Conservation (phyloP, 2,888 invertebrate genomes). For the Punctoribates punctum region DNA sequence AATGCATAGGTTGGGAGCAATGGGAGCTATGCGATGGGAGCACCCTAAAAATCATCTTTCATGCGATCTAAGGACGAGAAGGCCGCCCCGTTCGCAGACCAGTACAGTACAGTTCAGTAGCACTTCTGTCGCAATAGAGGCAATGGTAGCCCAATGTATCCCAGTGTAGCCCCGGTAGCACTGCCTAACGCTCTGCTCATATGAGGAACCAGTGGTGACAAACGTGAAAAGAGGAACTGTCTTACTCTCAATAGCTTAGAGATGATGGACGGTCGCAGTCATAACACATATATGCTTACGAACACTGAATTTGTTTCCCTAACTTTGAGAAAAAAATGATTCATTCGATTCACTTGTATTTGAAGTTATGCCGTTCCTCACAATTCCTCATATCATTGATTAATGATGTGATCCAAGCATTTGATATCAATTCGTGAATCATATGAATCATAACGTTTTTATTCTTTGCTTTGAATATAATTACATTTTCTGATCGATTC, state of each 20-base stretch:
- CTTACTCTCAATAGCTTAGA: background rate
- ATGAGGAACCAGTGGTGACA: constrained; percentile 25
- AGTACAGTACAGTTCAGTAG: constrained; percentile 14
- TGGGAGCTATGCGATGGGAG: too few relatives aligned
- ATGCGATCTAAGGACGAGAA: constrained; percentile 26
- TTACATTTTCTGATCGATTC: background rate
- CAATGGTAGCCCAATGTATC: too few relatives aligned
- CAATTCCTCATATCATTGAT: background rate
- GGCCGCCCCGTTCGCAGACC: constrained; percentile 19
- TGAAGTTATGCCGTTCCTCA: too few relatives aligned
- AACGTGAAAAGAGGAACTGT: constrained; percentile 33
- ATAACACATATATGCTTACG: constrained; percentile 11
- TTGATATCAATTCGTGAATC: background rate
- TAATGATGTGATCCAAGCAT: background rate
- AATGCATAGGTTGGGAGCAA: constrained; percentile 36
- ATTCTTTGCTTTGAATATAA: background rate
- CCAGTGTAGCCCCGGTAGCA: background rate
- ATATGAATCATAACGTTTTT: background rate
- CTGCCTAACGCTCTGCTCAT: background rate
- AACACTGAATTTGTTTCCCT: constrained; percentile 2
- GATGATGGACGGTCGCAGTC: constrained; percentile 1
- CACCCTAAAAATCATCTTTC: constrained; percentile 35
- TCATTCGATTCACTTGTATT: constrained; percentile 1
- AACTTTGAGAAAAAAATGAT: background rate
- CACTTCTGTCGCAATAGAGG: background rate